Conservation (phyloP, 2,113 vertebrate species). For the Calyptomena viridis region DNA sequence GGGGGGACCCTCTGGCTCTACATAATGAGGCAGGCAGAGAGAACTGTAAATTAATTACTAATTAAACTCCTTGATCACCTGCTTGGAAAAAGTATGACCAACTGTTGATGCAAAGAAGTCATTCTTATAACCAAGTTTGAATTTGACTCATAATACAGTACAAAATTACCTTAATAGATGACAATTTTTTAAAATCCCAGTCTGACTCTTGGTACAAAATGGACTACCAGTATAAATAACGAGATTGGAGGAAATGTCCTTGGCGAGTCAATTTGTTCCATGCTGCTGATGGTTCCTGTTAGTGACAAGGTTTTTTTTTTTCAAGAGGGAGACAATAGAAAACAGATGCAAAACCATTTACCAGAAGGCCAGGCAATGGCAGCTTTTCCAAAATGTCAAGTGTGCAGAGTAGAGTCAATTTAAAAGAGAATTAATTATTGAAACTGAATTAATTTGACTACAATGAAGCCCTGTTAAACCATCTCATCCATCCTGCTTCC, state of each 20-base stretch:
- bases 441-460: slow-evolving; percentile 48
- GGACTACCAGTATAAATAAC: slow-evolving; percentile 14
- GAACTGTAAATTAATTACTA: not conserved
- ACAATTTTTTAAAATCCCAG: not conserved
- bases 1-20: not conserved
- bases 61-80: not conserved
- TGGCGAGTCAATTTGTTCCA: slow-evolving; percentile 55
- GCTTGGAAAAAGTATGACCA: not conserved
- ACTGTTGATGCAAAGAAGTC: not conserved
- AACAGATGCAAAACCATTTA: slow-evolving; percentile 70
- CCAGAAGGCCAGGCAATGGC: slow-evolving; percentile 1
- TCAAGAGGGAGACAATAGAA: slow-evolving; percentile 64
- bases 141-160: not conserved
- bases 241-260: slow-evolving; percentile 55
- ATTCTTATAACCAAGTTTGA: not conserved
- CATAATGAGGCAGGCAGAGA: not conserved
- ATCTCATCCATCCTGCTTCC: slow-evolving; percentile 14
- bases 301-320: slow-evolving; percentile 45
- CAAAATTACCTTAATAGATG: not conserved
- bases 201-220: not conserved
- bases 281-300: slow-evolving; percentile 58
- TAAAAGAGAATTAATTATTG: slow-evolving; percentile 58
- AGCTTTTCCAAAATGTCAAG: slow-evolving; percentile 49
- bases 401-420: slow-evolving; percentile 24
- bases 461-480: not conserved